phyloP scores from a whole-genome alignment of 2,113 vertebrate species.

The Accipiter cooperii region DNA sequence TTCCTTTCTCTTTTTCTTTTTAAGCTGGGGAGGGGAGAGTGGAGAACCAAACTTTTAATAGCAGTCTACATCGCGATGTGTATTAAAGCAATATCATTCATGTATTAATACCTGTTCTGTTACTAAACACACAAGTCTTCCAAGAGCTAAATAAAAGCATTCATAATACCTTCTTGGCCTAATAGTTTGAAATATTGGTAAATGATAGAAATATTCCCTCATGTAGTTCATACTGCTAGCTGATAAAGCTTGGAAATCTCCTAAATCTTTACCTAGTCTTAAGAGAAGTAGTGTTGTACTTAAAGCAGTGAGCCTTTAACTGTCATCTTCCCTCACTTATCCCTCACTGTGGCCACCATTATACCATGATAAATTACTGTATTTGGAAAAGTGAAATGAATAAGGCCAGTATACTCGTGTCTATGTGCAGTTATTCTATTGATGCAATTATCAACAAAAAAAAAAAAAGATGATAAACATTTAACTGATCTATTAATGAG shows the following conservation, averaged over 20 bases:
- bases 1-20: background rate
- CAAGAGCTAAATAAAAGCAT: background rate
- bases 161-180: background rate
- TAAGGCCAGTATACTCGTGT: background rate
- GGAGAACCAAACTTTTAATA: background rate
- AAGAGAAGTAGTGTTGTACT: background rate
- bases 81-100: background rate
- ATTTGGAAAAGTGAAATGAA: background rate
- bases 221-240: background rate
- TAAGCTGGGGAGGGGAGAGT: fast-evolving
- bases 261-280: background rate
- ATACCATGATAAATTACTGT: background rate
- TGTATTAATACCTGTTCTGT: background rate
- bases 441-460: background rate
- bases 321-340: background rate
- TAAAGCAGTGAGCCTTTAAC: background rate
- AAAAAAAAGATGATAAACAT: background rate
- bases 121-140: background rate
- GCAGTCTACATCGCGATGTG: background rate
- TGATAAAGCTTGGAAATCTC: background rate
- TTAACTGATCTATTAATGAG: background rate
- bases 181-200: background rate
- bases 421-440: background rate
- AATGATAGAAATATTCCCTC: background rate
- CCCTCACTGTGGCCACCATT: background rate